phyloP scores from a whole-genome alignment of 2,888 invertebrate genomes.

The Meiosimyza platycephala region DNA sequence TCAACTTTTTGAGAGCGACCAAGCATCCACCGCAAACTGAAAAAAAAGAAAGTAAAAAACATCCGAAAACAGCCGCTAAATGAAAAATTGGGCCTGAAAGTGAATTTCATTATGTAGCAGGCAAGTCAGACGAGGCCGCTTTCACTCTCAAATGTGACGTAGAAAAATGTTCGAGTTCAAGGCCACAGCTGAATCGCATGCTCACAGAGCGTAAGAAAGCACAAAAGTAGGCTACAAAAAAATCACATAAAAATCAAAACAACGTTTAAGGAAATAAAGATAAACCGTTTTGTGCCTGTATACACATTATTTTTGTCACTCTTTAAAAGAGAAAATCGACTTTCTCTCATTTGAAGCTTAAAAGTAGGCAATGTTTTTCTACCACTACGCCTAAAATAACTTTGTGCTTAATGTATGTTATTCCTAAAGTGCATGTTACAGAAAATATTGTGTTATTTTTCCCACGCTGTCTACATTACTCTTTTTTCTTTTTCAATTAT shows the following conservation, averaged over 20 bases:
- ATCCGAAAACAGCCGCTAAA: no score
- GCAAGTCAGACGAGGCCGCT: not conserved
- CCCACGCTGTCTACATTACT: not conserved
- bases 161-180: conserved; percentile 60
- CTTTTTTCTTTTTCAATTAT: not conserved
- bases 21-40: not conserved
- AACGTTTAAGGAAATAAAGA: not conserved
- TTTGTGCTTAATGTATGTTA: not conserved
- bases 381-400: not conserved
- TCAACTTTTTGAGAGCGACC: conserved; percentile 10
- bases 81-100: no score
- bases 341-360: not conserved
- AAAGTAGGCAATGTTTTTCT: not conserved
- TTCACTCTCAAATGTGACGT: conserved; percentile 27
- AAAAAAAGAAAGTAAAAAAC: no score
- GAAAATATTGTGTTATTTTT: not conserved
- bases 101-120: no score
- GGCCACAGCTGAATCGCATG: conserved; percentile 64
- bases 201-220: conserved; percentile 46
- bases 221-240: conserved; percentile 52
- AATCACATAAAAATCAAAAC: not conserved
- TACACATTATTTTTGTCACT: not conserved
- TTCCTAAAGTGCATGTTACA: no score
- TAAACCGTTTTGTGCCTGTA: not conserved
- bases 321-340: not conserved